A percentile compares a stretch with the other conserved stretches of the same genome.
These are phyloP conservation scores for Myocastor coypus DNA, from an alignment of 2,113 vertebrate genomes.

Conservation along the genomic window DNA sequence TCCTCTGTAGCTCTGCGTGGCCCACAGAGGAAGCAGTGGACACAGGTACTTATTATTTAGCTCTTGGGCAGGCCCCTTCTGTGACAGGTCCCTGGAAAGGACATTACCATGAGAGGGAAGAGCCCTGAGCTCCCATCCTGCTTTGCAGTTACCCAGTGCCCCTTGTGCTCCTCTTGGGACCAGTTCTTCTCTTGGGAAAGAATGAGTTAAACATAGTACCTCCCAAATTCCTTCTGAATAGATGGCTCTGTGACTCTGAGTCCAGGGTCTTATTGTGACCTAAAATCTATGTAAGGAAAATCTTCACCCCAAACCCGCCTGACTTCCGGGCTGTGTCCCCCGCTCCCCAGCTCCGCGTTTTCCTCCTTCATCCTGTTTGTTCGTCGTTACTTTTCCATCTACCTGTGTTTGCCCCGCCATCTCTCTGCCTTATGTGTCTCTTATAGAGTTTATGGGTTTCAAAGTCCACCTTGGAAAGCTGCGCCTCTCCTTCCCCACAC, in stretches of 20 bases:
- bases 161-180: neutral
- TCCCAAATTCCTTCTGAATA: neutral
- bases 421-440: neutral
- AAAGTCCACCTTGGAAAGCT: neutral
- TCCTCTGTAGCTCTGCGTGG: neutral
- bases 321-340: neutral
- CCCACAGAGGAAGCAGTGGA: neutral
- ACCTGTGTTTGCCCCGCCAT: neutral
- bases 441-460: conserved; percentile 17
- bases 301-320: neutral
- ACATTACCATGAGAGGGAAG: neutral
- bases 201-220: neutral
- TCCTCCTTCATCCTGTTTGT: too few relatives aligned
- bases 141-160: neutral
- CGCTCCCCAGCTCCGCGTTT: neutral
- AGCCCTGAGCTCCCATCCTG: neutral
- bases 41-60: neutral
- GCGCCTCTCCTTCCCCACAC: conserved; percentile 23
- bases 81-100: neutral
- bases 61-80: neutral
- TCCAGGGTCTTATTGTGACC: neutral
- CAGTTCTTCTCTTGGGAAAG: neutral
- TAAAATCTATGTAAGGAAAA: neutral
- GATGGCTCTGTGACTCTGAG: neutral
- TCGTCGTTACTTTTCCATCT: neutral